A percentile compares a stretch with the other conserved stretches of the same genome.
These are phyloP conservation scores for Naja naja DNA, from an alignment of 2,113 vertebrate genomes.

Conservation along the genomic window DNA sequence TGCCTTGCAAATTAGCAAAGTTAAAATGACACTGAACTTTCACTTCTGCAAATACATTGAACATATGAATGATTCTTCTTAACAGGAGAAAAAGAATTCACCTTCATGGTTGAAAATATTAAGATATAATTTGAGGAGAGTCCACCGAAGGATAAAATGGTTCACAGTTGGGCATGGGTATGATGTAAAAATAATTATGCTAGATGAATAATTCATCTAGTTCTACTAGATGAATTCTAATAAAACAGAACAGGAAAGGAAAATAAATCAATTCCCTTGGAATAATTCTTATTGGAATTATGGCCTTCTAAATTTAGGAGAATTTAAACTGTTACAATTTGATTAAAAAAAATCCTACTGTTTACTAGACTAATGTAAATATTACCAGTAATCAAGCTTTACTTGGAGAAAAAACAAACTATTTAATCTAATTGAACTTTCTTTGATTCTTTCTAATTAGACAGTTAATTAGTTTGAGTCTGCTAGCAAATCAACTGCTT, in stretches of 20 bases:
- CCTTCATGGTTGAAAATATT: constrained; percentile 7
- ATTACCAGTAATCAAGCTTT: neutral
- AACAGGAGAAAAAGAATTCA: neutral
- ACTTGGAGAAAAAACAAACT: neutral
- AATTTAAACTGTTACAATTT: neutral
- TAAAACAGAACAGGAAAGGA: neutral
- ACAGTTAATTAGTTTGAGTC: neutral
- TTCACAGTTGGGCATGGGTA: neutral
- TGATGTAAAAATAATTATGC: neutral
- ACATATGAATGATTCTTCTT: neutral
- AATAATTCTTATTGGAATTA: neutral
- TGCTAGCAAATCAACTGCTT: neutral
- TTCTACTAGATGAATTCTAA: neutral
- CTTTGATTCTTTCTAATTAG: neutral
- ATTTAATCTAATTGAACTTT: neutral
- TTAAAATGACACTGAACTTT: neutral
- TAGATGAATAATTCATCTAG: neutral
- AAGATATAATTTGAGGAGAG: neutral
- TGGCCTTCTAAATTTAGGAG: neutral
- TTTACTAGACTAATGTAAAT: neutral
- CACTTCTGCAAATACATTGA: neutral
- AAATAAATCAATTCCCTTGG: neutral
- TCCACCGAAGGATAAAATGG: neutral
- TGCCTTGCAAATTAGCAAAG: neutral
- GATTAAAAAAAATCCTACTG: neutral